Evolutionary conservation across 1,140 invertebrate genomes (phyloP).

Genomic region (Nymphalis io): DNA sequence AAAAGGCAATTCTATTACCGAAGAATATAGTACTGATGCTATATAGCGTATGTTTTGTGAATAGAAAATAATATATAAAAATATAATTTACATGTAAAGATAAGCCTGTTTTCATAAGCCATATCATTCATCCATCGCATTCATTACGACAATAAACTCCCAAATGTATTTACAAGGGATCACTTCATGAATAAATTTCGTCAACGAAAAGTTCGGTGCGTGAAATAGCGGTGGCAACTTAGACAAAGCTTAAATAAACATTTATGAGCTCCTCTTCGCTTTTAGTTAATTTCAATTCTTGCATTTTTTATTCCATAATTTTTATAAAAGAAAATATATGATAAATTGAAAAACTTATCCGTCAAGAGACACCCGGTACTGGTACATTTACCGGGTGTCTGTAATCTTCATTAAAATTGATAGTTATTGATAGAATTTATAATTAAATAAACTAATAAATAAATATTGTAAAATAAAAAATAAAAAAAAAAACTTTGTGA

Average conservation of each 20-base stretch:
- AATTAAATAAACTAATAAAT: too few relatives aligned
- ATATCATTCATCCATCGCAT: conserved; percentile 60
- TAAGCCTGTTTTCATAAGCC: conserved; percentile 71
- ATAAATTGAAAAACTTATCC: too few relatives aligned
- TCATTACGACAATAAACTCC: conserved; percentile 79
- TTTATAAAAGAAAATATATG: background rate
- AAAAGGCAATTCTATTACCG: too few relatives aligned
- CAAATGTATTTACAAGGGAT: conserved; percentile 79
- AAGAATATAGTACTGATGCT: background rate
- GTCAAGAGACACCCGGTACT: too few relatives aligned
- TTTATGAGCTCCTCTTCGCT: conserved; percentile 36
- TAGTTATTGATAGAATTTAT: too few relatives aligned
- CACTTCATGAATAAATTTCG: conserved; percentile 79
- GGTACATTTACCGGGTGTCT: too few relatives aligned
- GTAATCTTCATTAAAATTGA: too few relatives aligned
- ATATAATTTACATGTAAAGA: conserved; percentile 47
- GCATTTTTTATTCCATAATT: background rate
- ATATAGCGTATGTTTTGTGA: background rate
- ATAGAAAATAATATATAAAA: conserved; percentile 8
- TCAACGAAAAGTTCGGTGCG: conserved; percentile 75
- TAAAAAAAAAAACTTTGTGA: too few relatives aligned
- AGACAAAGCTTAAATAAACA: conserved; percentile 66
- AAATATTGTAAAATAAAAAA: too few relatives aligned
- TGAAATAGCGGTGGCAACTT: conserved; percentile 71
- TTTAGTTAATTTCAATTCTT: conserved; percentile 12